Conservation (phyloP, 2,113 vertebrate genomes). For the Burhinus oedicnemus region DNA sequence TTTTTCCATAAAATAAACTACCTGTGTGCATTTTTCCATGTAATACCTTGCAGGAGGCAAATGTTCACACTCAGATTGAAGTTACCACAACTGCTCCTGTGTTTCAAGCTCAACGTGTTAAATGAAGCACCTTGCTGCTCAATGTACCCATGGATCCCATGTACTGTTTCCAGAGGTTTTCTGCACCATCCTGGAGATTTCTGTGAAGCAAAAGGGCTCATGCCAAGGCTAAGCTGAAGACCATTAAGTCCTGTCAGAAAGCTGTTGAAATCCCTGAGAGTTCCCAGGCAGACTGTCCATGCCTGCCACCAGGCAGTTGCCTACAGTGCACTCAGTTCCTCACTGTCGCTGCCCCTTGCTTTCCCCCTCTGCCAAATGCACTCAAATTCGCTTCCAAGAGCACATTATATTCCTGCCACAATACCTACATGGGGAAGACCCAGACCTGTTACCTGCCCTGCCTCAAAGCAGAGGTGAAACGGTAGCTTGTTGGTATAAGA, state of each 20-base stretch:
- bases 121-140: neutral
- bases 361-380: accelerated
- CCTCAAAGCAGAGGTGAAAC: neutral
- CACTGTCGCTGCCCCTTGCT: neutral
- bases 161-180: neutral
- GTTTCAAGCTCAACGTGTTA: neutral
- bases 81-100: neutral
- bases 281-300: neutral
- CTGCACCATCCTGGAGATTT: neutral
- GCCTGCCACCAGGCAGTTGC: neutral
- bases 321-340: neutral
- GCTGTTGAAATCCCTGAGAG: neutral
- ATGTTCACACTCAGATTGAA: neutral
- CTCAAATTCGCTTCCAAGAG: neutral
- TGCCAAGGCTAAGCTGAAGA: neutral
- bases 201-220: neutral
- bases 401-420: neutral
- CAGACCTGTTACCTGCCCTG: neutral
- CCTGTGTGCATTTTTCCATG: neutral
- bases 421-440: neutral
- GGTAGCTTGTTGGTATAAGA: neutral
- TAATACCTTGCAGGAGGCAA: neutral
- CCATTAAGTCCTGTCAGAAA: neutral
- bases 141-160: neutral
- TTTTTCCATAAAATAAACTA: neutral